Evolutionary conservation across 2,113 vertebrate genomes (phyloP).

Genomic region (Bothrops jararaca): DNA sequence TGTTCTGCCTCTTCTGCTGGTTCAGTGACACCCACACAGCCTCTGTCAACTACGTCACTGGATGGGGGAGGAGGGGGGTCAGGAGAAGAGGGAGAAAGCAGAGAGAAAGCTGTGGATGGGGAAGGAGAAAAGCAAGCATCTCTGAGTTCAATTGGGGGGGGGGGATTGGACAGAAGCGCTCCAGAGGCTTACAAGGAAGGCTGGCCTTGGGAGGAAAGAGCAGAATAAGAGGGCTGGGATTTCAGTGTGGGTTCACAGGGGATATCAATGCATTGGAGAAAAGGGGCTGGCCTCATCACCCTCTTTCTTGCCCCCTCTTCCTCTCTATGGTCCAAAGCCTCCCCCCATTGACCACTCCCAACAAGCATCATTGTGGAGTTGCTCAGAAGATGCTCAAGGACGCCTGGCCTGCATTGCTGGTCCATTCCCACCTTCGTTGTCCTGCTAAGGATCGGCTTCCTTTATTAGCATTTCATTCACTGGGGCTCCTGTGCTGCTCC

Average conservation of each 20-base stretch:
- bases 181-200: background rate
- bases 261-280: background rate
- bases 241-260: background rate
- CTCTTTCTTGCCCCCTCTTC: background rate
- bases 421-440: background rate
- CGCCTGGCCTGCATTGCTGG: background rate
- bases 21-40: conserved; percentile 2
- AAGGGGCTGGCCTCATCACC: background rate
- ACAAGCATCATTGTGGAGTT: background rate
- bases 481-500: background rate
- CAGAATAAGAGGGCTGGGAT: background rate
- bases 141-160: background rate
- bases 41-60: background rate
- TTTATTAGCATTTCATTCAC: background rate
- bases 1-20: background rate
- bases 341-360: background rate
- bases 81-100: background rate
- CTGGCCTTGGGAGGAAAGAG: background rate
- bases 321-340: background rate
- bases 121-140: background rate
- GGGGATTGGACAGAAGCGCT: background rate
- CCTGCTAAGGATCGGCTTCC: background rate
- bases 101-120: background rate
- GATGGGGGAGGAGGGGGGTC: background rate
- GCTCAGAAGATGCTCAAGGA: background rate